Evolutionary conservation across 2,888 invertebrate species (phyloP), one percentile per base, ranked within the genome.

Genomic region (Agelastica alni): DNA sequence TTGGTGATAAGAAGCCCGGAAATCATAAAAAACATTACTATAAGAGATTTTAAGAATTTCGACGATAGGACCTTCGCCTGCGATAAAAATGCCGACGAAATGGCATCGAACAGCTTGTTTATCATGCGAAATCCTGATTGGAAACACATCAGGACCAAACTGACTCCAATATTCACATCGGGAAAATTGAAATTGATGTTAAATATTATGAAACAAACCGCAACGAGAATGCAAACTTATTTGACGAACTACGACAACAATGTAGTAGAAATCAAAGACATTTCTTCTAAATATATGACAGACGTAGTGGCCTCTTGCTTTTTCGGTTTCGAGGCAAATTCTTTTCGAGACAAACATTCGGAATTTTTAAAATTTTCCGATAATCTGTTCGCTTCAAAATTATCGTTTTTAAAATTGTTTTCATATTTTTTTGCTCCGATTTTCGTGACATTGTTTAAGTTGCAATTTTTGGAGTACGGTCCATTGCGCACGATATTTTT

Each of bases 181-280:
- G 80, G 79, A 20, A 83, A 82, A 66, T 70, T 84, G 56, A 80
- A 78, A 64, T 71, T 72, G 34, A 81, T 82, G 81, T 74, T 79
- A 26, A 74, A 75, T 0, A 69, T 80, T 9, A 78, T 81, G 69
- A 63, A 74, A 28, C 73, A 75, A 18, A 77, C 75, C 22, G 74
- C 76, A 0, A 49, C 65, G 20, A 69, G 72, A 36, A 65, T 78
- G 52, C 61, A 66, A n/a, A 52, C 62, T 1, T 71, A 74, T 51
- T 51, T 76, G 22, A 61, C 67, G 4, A 57, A 58, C 14, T 51
- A 62, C 20, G 56, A 63, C 30, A 56, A 57, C 4, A 47, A 61
- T 7, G 45, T 60, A n/a, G 16, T 71, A 3, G 72, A 75, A 45
- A 63, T 70, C 7, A 74, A 73, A 57, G 73, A 73, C 14, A 56